phyloP scores from a whole-genome alignment of 2,888 invertebrate genomes.

The Branchipolynoe longqiensis region DNA sequence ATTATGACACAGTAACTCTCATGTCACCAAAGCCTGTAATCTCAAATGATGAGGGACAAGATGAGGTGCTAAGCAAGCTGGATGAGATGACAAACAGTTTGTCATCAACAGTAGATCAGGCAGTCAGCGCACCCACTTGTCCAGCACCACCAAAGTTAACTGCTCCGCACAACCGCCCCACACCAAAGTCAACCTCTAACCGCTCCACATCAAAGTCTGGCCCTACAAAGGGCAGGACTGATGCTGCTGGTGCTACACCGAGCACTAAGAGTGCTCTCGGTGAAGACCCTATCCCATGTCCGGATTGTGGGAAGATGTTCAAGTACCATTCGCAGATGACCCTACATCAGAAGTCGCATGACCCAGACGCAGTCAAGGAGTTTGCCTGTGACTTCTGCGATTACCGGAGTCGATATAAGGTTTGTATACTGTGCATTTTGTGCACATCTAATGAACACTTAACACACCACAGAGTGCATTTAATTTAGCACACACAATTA shows the following conservation, averaged over 20 bases:
- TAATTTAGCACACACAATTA: too few species aligned
- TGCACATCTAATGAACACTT: too few species aligned
- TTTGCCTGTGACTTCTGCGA: slow-evolving; percentile 51
- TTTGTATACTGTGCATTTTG: background rate
- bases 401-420: slow-evolving; percentile 31
- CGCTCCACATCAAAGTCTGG: slow-evolving; percentile 73
- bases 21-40: slow-evolving; percentile 77
- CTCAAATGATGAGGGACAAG: slow-evolving; percentile 75
- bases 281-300: slow-evolving; percentile 70
- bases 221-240: slow-evolving; percentile 26
- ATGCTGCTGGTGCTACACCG: background rate
- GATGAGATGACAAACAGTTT: background rate
- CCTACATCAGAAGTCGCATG: slow-evolving; percentile 75
- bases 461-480: too few species aligned
- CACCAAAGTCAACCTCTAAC: background rate
- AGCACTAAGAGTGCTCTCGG: slow-evolving; percentile 71
- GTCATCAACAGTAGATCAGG: background rate
- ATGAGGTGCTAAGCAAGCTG: slow-evolving; percentile 74
- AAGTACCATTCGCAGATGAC: slow-evolving; percentile 76
- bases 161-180: background rate
- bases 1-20: slow-evolving; percentile 62
- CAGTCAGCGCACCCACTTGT: background rate
- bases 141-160: background rate
- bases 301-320: slow-evolving; percentile 76
- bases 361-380: slow-evolving; percentile 69